A percentile compares a stretch with the other conserved stretches of the same genome.
Evolutionary conservation across 2,797 vertebrate species (phyloP).

Genomic region (Eulemur coronatus): DNA sequence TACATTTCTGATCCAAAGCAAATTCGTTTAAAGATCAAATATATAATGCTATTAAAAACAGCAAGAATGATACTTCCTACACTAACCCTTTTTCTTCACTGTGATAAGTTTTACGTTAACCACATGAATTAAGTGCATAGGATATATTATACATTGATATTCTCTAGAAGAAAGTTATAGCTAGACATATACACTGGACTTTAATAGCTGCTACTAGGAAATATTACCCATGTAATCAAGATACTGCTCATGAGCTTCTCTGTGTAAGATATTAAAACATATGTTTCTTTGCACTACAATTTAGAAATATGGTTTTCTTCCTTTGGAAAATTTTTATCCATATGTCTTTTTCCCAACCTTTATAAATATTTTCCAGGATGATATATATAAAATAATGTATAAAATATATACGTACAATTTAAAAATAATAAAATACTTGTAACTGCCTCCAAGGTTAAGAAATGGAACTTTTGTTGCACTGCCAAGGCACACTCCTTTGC

Average conservation of each 20-base stretch:
- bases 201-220: neutral
- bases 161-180: neutral
- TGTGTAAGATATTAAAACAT: neutral
- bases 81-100: neutral
- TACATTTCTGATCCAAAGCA: conserved; percentile 3
- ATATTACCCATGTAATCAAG: neutral
- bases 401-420: neutral
- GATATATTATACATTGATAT: neutral
- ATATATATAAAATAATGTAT: neutral
- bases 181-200: neutral
- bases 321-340: neutral
- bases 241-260: neutral
- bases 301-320: conserved; percentile 1
- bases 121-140: neutral
- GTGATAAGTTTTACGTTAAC: neutral
- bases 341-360: neutral
- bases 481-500: neutral
- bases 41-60: neutral
- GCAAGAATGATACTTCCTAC: neutral
- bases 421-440: neutral
- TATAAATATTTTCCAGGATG: neutral
- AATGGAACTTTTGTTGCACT: neutral
- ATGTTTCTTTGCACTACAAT: neutral
- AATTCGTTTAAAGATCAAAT: conserved; percentile 18
- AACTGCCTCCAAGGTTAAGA: neutral